Evolutionary conservation across 2,797 vertebrate species (phyloP), one percentile per base, ranked within the genome.

Genomic region (Florisuga fusca): DNA sequence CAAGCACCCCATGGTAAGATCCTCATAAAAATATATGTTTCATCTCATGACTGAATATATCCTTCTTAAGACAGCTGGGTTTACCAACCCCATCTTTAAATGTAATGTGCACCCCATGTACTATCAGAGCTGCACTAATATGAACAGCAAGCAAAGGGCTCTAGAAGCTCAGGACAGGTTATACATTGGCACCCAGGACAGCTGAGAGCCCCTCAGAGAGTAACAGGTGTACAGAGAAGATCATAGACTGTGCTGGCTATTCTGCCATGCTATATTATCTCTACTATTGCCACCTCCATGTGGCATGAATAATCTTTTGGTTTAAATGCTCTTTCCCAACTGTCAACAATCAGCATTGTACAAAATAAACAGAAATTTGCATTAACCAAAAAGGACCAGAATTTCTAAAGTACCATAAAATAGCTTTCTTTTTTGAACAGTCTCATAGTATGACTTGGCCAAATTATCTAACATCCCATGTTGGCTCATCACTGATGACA

Each of bases 21-120:
- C 18, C 72, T 33, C 14, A 3, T 0, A 6, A 51, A 33, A 59
- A n/a, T 2, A n/a, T 7, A 4, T 2, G 31, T 3, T 12, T 36
- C 41, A 64, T 36, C n/a, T 41, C 48, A 5, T 7, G 11, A 15
- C 43, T 12, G 48, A 84, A 34, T 10, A 63, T 15, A 21, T 34
- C 46, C 16, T 17, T n/a, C 50, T 72, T 10, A 15, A 15, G 62
- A 58, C 23, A 66, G 74, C 33, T 43, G 46, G 29, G 26, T 7
- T 68, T 23, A 21, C 34, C 29, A 58, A 6, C 4, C 27, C 38
- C 29, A 6, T 67, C 5, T 1, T 3, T 15, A 23, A n/a, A 51
- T 15, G 54, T 14, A 16, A 4, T 6, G 25, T 20, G 29, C 20
- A 17, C 4, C 10, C 43, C 46, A 16, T 21, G 15, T 19, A 4